Base-by-base conservation (phyloP, 2,888 invertebrate species). In the Holacanthella duospinosa region DNA sequence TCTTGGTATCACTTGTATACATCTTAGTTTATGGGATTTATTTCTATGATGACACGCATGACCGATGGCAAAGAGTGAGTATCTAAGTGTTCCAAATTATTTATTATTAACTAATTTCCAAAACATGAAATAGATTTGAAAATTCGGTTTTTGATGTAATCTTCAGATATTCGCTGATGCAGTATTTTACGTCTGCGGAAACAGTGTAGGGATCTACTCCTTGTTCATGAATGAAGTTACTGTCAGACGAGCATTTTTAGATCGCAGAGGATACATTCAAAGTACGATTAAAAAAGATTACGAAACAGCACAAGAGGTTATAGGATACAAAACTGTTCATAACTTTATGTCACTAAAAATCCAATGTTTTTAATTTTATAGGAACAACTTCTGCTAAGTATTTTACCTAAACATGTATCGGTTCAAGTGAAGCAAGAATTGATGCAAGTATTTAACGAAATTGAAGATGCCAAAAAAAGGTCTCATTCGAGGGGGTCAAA, bases 301-400 rank as follows among this genome's bases (percentile, higher is more conserved):
- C 75, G 91, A 91, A 67, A 86, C 89, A 75, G 86, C 88, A 73
- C 91, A 92, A 80, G 92, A 92, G 83, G 87, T 86, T n/a, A n/a
- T n/a, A n/a, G n/a, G n/a, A n/a, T n/a, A n/a, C n/a, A n/a, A n/a
- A n/a, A n/a, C n/a, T n/a, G n/a, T n/a, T n/a, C n/a, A n/a, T n/a
- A n/a, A n/a, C n/a, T n/a, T n/a, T n/a, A n/a, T n/a, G n/a, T n/a
- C n/a, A n/a, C n/a, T n/a, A n/a, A 12, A 36, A 58, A 53, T 2
- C 48, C n/a, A 25, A 26, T 59, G 29, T 25, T n/a, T 19, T 62
- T 53, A 36, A 48, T 64, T 58, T 61, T 63, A 9, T 44, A 90
- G 89, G 89, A 92, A 77, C 86, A 88, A 73, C 81, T 93, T 1
- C 84, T 93, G 78, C 79, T 86, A 59, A 92, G 90, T 74, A 91